Evolutionary conservation across 1,140 invertebrate species (phyloP).

Genomic region (Phthorimaea operculella): DNA sequence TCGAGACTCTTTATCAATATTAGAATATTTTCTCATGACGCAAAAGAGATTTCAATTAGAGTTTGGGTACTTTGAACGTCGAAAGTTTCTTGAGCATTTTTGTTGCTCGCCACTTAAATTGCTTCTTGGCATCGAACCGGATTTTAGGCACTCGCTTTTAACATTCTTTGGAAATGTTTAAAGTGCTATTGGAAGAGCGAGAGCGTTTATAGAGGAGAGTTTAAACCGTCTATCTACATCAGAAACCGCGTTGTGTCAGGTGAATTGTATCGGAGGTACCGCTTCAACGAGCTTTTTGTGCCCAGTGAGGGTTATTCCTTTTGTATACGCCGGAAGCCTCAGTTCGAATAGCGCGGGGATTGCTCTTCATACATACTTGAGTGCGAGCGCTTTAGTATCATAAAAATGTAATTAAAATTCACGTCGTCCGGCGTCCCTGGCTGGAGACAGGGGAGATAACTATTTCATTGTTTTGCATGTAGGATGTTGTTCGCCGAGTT

Average conservation of each 20-base stretch:
- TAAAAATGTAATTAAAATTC: slow-evolving; percentile 67
- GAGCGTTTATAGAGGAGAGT: neutral
- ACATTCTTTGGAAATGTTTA: neutral
- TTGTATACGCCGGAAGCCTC: slow-evolving; percentile 51
- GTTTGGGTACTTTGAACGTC: neutral
- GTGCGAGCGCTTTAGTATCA: slow-evolving; percentile 53
- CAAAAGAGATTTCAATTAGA: slow-evolving; percentile 1
- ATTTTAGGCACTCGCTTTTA: neutral
- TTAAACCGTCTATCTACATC: neutral
- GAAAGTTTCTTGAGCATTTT: neutral
- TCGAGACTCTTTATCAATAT: slow-evolving; percentile 1
- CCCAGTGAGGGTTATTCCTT: slow-evolving; percentile 46
- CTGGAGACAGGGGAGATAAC: slow-evolving; percentile 40
- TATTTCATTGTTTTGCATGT: slow-evolving; percentile 44
- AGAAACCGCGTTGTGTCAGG: neutral
- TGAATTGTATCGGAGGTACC: slow-evolving; percentile 3
- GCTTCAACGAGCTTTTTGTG: slow-evolving; percentile 3
- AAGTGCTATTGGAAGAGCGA: too few species aligned
- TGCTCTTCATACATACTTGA: slow-evolving; percentile 58
- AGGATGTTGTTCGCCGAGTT: slow-evolving; percentile 15
- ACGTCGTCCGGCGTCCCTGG: slow-evolving; percentile 37
- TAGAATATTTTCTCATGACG: neutral
- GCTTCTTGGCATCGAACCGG: neutral
- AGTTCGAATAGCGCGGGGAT: slow-evolving; percentile 40
- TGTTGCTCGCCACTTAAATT: neutral